Base-by-base conservation (phyloP, 2,888 invertebrate species). In the Holacanthella duospinosa region DNA sequence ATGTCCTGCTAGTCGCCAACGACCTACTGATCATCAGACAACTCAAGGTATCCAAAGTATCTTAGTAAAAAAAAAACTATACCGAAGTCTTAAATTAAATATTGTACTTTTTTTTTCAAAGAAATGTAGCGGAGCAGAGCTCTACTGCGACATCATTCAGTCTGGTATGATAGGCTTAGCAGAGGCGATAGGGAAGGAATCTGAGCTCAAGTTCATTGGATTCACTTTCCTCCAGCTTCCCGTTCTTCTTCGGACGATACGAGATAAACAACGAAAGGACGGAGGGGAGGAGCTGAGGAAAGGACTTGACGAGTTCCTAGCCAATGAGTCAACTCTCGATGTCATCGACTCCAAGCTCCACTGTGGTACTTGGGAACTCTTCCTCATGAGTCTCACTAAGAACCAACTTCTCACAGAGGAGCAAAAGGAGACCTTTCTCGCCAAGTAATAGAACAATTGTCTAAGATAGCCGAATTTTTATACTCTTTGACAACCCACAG, bases 191-290 rank as follows among this genome's bases (percentile, higher is more conserved):
- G 88, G 87, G 71, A 88, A 87, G 55, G 84, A 86, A 9, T 88
- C 89, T 72, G 93, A 93, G 74, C 86, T 92, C 2, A 85, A 92
- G 74, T 94, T 94, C 93, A 91, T 92, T 19, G 93, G 94, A 12
- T 93, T 94, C 75, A 89, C 90, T 0, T 94, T 93, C 75, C 82
- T 95, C 9, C 94, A 94, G 80, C 85, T 94, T 59, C 91, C 92
- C 0, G 85, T 87, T 74, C 85, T 91, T 56, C 81, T 93, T 55
- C 84, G 85, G 63, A 84, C 86, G 68, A 76, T 89, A 55, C 84
- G 86, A 71, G 81, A 81, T 43, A 76, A 81, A 53, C 80, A 83
- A 54, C 81, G 82, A 71, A 58, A 60, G 2, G 21, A 1, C 19
- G 36, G 12, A 28, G 57, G 24, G 24, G 68, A 65, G 4, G 89